Evolutionary conservation across 2,888 invertebrate species (phyloP), one percentile per base, ranked within the genome.

Genomic region (Limnephilus rhombicus): DNA sequence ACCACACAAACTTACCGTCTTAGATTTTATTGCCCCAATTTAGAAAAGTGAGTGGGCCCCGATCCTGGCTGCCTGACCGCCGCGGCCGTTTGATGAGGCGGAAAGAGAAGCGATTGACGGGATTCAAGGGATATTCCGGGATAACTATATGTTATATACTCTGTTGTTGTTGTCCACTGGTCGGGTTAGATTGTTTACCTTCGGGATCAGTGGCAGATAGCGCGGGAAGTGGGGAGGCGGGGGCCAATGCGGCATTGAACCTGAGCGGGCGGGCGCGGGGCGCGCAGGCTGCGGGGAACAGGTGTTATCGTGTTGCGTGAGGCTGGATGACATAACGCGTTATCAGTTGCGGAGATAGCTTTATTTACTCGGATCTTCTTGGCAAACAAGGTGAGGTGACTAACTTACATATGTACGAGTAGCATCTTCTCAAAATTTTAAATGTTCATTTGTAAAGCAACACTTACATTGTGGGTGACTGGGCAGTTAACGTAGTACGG

Each of bases 341-440:
- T 86, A 86, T 86, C 86, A 24, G 86, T 37, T 37, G 37, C 34
- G 37, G 86, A 86, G 86, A 86, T 86, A 86, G n/a, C 49, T 53
- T 11, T 86, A 49, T 86, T 86, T 86, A 49, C 53, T 49, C 45
- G 45, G 86, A 86, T 86, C 53, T 49, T 31, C 82, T 82, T 31
- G 15, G 82, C 34, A 82, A 34, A 82, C 34, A 13, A n/a, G 53
- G 86, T 41, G 86, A 24, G 45, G 49, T 49, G 86, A 86, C 86
- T 45, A 86, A 41, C 41, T 82, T 31, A 82, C 82, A 13, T 34
- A 82, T 31, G 18, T 31, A n/a, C n/a, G 45, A 45, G 81, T 11
- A 81, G 34, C 11, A 31, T 82, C 82, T 82, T 82, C 31, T 68
- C 68, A 0, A 24, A 68, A 68, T 18, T 18, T 68, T 5, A 68